Evolutionary conservation across 2,113 vertebrate species (phyloP).

Genomic region (Opisthocomus hoazin): DNA sequence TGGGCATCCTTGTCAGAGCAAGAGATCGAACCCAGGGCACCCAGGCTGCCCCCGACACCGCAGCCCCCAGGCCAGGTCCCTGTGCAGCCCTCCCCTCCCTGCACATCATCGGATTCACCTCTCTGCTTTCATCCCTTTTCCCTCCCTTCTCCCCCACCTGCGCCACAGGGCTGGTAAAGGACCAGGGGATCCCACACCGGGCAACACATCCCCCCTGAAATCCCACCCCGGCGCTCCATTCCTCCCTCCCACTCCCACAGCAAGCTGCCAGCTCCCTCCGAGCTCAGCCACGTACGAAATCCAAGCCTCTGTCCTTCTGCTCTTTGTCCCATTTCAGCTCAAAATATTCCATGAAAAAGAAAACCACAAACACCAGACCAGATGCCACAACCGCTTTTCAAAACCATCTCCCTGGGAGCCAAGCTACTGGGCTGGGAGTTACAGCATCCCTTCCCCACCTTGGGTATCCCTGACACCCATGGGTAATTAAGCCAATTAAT

Average conservation of each 20-base stretch:
- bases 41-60: neutral
- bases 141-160: neutral
- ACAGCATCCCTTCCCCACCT: neutral
- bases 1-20: neutral
- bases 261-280: too few relatives aligned
- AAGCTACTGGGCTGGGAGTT: neutral
- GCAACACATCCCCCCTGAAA: neutral
- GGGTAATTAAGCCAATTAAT: neutral
- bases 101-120: fast-evolving
- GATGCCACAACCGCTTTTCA: neutral
- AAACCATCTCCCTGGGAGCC: neutral
- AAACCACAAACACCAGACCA: neutral
- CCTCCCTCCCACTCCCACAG: neutral
- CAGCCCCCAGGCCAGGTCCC: neutral
- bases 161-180: neutral
- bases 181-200: neutral
- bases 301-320: fast-evolving
- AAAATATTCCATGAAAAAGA: neutral
- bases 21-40: neutral
- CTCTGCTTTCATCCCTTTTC: neutral
- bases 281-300: neutral
- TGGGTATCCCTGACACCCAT: neutral
- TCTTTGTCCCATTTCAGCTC: neutral
- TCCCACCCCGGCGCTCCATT: neutral
- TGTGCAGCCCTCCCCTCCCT: neutral